phyloP scores from a whole-genome alignment of 1,140 invertebrate genomes.

The Uloborus diversus region DNA sequence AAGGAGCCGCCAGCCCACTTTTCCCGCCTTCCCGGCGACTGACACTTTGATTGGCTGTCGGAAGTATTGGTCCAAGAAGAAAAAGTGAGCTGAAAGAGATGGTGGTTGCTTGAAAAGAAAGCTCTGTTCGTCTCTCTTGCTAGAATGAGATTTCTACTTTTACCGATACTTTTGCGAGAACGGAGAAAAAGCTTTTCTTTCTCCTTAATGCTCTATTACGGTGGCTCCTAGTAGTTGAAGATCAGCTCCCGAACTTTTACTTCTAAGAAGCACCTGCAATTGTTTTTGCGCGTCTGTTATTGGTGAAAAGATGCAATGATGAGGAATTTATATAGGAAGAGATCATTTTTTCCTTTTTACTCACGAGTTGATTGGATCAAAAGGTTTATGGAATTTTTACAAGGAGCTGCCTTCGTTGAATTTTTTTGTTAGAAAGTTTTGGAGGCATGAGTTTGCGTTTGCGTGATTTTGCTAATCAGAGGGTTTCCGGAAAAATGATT shows the following conservation, averaged over 20 bases:
- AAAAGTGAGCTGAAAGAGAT: constrained; percentile 3
- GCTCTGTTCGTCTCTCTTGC: constrained; percentile 1
- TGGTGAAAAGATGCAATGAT: too few relatives aligned
- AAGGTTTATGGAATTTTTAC: too few relatives aligned
- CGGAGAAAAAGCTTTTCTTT: constrained; percentile 40
- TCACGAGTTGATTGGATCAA: too few relatives aligned
- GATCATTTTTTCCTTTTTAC: too few relatives aligned
- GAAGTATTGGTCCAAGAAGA: constrained; percentile 35
- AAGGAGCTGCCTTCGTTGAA: too few relatives aligned
- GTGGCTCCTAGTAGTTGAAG: not conserved
- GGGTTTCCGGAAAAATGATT: too few relatives aligned
- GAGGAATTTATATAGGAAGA: too few relatives aligned
- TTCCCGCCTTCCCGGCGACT: constrained; percentile 30
- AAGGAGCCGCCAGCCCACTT: constrained; percentile 47
- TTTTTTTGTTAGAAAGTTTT: too few relatives aligned
- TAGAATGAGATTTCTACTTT: constrained; percentile 38
- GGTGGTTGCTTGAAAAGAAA: constrained; percentile 27
- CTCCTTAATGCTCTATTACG: not conserved
- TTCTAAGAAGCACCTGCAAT: not conserved
- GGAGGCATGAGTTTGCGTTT: too few relatives aligned
- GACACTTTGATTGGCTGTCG: constrained; percentile 52
- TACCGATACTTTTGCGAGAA: constrained; percentile 44
- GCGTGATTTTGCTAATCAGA: too few relatives aligned
- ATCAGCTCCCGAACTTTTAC: constrained; percentile 9
- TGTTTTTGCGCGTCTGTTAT: not conserved